These are phyloP conservation scores for Cephalopterus ornatus DNA, from an alignment of 2,113 vertebrate species.

Conservation along the genomic window DNA sequence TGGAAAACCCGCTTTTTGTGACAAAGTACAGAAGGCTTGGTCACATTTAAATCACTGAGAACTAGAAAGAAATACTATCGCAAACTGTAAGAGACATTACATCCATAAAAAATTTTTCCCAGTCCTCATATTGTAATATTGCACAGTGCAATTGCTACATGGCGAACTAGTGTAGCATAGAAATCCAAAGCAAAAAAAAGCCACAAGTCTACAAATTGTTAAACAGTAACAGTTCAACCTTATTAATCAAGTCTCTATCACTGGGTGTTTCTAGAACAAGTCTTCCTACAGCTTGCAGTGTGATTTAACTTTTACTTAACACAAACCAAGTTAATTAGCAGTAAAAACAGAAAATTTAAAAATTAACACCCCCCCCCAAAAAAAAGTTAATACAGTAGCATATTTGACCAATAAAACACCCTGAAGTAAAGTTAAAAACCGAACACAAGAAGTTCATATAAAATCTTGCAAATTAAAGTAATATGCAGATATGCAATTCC, in stretches of 20 bases:
- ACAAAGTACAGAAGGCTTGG: conserved; percentile 99
- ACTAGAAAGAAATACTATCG: conserved; percentile 99
- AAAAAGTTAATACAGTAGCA: conserved; percentile 86
- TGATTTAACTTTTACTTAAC: conserved; percentile 93
- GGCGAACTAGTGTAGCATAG: conserved; percentile 99
- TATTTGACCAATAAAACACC: conserved; percentile 87
- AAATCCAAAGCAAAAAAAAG: conserved; percentile 88
- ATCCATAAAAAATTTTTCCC: conserved; percentile 95
- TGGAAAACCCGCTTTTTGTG: conserved; percentile 99
- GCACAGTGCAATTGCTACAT: conserved; percentile 99
- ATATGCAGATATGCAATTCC: conserved; percentile 71
- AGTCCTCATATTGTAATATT: conserved; percentile 99
- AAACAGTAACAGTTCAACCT: conserved; percentile 94
- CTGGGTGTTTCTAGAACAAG: conserved; percentile 85
- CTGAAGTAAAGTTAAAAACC: conserved; percentile 84
- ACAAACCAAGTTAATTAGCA: conserved; percentile 78
- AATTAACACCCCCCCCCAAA: conserved; percentile 66
- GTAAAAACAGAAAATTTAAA: conserved; percentile 75
- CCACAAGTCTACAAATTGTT: conserved; percentile 87
- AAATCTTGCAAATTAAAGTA: conserved; percentile 76
- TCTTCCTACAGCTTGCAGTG: conserved; percentile 94
- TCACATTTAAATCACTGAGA: conserved; percentile 99
- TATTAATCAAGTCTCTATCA: conserved; percentile 85
- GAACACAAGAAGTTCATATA: conserved; percentile 74
- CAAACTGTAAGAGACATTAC: conserved; percentile 99